Conservation (phyloP, 2,888 invertebrate genomes). For the Spilosoma lubricipeda region DNA sequence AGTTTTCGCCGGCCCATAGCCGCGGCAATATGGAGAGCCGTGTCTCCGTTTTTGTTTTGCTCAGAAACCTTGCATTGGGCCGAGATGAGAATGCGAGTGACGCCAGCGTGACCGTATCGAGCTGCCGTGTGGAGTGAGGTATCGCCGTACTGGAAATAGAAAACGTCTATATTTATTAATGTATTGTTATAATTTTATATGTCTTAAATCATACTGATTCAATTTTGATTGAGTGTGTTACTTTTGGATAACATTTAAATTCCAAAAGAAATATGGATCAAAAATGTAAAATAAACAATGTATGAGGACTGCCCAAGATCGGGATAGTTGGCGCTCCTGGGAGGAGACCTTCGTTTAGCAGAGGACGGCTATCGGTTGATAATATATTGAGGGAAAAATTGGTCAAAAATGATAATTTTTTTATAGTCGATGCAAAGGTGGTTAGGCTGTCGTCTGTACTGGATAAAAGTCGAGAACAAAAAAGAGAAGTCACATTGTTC, state of each 20-base stretch:
- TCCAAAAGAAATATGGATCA: no score
- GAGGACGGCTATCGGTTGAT: no score
- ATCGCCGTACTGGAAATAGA: constrained; percentile 93
- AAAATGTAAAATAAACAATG: no score
- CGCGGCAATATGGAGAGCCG: constrained; percentile 96
- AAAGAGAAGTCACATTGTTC: constrained; percentile 90
- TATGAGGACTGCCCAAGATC: background rate
- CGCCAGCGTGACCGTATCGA: constrained; percentile 98
- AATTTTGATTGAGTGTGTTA: no score
- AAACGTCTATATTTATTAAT: background rate
- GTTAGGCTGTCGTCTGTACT: background rate
- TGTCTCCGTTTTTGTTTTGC: constrained; percentile 98
- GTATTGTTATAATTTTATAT: background rate
- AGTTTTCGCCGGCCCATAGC: constrained; percentile 97
- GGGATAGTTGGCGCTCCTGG: no score
- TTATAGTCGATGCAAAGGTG: background rate
- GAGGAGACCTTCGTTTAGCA: no score
- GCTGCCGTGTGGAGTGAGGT: constrained; percentile 97
- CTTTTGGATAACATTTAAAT: no score
- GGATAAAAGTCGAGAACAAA: background rate
- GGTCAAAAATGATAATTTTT: background rate
- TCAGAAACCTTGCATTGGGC: constrained; percentile 94
- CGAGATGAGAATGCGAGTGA: constrained; percentile 96
- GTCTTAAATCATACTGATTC: background rate
- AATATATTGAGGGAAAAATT: background rate